These are phyloP conservation scores for Chrysolina americana DNA, from an alignment of 2,888 invertebrate species.

Conservation along the genomic window DNA sequence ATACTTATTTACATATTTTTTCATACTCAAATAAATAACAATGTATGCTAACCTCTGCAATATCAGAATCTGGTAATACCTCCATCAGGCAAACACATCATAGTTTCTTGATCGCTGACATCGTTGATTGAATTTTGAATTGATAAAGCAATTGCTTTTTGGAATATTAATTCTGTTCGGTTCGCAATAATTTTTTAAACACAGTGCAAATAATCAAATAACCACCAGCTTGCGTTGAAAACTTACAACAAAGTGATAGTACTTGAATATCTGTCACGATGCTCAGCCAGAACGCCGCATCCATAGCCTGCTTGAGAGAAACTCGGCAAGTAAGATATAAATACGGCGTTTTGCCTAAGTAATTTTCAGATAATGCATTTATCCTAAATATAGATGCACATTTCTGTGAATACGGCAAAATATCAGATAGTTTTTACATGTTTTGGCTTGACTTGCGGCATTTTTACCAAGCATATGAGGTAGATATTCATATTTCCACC, in stretches of 20 bases:
- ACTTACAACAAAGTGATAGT: neutral
- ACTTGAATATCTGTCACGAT: neutral
- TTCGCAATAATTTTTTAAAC: neutral
- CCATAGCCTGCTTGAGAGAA: too few relatives aligned
- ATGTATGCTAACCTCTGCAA: conserved; percentile 5
- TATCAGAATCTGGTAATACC: neutral
- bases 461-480: too few relatives aligned
- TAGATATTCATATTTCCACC: neutral
- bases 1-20: neutral
- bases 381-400: too few relatives aligned
- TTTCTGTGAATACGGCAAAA: too few relatives aligned
- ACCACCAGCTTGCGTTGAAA: neutral
- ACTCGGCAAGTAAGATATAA: too few relatives aligned
- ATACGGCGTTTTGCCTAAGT: conserved; percentile 20
- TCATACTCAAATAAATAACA: neutral
- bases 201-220: neutral
- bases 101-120: neutral
- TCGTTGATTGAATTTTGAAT: neutral
- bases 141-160: too few relatives aligned
- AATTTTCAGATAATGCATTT: neutral
- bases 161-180: neutral
- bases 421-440: neutral
- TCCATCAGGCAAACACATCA: neutral
- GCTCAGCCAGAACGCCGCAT: conserved; percentile 14
- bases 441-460: neutral